Evolutionary conservation across 2,797 vertebrate genomes (phyloP).

Genomic region (Agapornis canus): DNA sequence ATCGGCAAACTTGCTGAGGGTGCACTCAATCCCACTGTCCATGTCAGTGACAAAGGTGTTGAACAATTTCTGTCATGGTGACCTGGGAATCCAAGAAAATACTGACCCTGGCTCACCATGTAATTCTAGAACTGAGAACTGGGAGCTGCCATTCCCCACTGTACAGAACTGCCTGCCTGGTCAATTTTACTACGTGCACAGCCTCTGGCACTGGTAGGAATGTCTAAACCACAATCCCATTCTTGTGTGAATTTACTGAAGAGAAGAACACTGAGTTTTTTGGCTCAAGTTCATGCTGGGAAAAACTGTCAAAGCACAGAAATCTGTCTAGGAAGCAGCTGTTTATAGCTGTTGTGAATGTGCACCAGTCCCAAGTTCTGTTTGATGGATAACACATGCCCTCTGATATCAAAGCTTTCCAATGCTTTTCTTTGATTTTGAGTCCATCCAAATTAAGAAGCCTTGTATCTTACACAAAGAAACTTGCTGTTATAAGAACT

Average conservation of each 20-base stretch:
- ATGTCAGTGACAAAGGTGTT: no score
- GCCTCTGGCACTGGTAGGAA: not conserved
- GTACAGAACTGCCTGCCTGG: not conserved
- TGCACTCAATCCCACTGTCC: no score
- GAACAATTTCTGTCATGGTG: not conserved
- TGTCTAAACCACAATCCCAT: not conserved
- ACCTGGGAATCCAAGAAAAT: not conserved
- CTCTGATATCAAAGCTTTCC: not conserved
- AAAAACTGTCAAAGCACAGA: not conserved
- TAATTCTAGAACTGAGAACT: not conserved
- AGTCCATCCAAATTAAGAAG: not conserved
- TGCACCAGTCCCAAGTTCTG: not conserved
- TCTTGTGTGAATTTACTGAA: not conserved
- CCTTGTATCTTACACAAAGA: not conserved
- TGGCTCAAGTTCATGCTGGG: not conserved
- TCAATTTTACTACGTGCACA: not conserved
- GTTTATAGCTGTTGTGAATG: not conserved
- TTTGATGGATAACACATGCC: not conserved
- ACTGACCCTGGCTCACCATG: not conserved
- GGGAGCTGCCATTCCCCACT: not conserved
- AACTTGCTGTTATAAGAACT: not conserved
- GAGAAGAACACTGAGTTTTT: not conserved
- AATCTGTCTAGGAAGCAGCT: constrained; percentile 26
- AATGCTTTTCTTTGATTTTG: not conserved
- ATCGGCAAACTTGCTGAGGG: no score